A percentile compares a stretch with the other conserved stretches of the same genome.
phyloP scores from a whole-genome alignment of 2,888 invertebrate species.

The Pegoplata infirma region DNA sequence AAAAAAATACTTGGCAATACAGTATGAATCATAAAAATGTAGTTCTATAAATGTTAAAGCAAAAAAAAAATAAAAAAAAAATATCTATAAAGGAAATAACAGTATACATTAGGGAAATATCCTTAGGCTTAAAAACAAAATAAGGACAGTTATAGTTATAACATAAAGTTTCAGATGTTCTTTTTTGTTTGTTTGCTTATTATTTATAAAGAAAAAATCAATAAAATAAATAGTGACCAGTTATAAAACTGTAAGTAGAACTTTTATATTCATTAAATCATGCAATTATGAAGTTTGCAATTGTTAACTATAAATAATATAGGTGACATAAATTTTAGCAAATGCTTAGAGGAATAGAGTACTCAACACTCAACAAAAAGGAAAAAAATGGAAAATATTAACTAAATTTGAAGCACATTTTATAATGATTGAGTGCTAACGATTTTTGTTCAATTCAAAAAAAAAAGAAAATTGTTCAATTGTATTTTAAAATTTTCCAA shows the following conservation, averaged over 20 bases:
- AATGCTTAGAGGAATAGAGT: too few relatives aligned
- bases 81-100: slow-evolving; percentile 34
- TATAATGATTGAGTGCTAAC: too few relatives aligned
- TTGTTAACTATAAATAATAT: too few relatives aligned
- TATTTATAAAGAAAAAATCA: not conserved
- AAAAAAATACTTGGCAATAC: slow-evolving; percentile 26
- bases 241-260: not conserved
- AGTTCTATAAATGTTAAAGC: slow-evolving; percentile 26
- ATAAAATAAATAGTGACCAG: not conserved
- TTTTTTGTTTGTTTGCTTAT: not conserved
- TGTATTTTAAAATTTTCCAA: too few relatives aligned
- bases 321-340: too few relatives aligned
- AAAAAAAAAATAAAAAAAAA: not conserved
- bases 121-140: slow-evolving; percentile 41
- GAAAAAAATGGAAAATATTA: too few relatives aligned
- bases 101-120: slow-evolving; percentile 41
- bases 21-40: slow-evolving; percentile 50
- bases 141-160: slow-evolving; percentile 27
- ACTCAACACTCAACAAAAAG: too few relatives aligned
- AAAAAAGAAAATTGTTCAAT: too few relatives aligned
- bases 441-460: too few relatives aligned
- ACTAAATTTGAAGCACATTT: too few relatives aligned
- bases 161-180: slow-evolving; percentile 26
- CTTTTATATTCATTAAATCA: not conserved
- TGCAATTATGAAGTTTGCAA: too few relatives aligned